Evolutionary conservation across 2,113 vertebrate genomes (phyloP), one percentile per base, ranked within the genome.

Genomic region (Epinephelus cyanopodus): DNA sequence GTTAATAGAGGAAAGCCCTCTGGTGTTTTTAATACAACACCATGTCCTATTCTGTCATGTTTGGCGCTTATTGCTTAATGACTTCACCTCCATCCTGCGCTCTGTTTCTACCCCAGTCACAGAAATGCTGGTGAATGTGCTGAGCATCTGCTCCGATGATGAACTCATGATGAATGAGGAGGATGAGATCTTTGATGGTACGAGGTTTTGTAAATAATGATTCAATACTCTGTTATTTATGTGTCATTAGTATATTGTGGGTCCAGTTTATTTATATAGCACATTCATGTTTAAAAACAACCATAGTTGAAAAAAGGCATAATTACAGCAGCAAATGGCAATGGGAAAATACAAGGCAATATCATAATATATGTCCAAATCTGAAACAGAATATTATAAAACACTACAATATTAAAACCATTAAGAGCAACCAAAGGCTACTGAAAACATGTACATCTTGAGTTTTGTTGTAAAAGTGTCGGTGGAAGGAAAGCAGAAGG

Each of bases 91-190:
- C 64, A 37, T 47, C 25, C n/a, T 65, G 6, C 39, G 17, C 56
- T 66, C 10, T 39, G 1, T 75, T 73, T 84, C 25, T 12, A 73
- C 68, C 67, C n/a, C 92, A 96, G 96, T 96, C 83, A 96, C 96
- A 75, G 96, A 96, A 86, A 96, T 96, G 96, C 90, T 96, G 93
- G 96, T 96, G 82, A 96, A 96, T 42, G 95, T 96, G 87, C 87
- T 96, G 89, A 96, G 96, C 88, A 96, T 96, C 90, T 96, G 96
- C 90, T 96, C 96, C 1, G 96, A 96, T 37, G 96, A 96, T 66
- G 96, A 96, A 63, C 95, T 96, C 67, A 96, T 96, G 94, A 96
- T 96, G 93, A 96, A 95, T 65, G 96, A 96, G 57, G 96, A 93
- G 79, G 96, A 96, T 13, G 96, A 96, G 86, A 95, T 96, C 75